A percentile compares a stretch with the other conserved stretches of the same genome.
Conservation (phyloP, 1,140 invertebrate species). For the Drosophila willistoni region DNA sequence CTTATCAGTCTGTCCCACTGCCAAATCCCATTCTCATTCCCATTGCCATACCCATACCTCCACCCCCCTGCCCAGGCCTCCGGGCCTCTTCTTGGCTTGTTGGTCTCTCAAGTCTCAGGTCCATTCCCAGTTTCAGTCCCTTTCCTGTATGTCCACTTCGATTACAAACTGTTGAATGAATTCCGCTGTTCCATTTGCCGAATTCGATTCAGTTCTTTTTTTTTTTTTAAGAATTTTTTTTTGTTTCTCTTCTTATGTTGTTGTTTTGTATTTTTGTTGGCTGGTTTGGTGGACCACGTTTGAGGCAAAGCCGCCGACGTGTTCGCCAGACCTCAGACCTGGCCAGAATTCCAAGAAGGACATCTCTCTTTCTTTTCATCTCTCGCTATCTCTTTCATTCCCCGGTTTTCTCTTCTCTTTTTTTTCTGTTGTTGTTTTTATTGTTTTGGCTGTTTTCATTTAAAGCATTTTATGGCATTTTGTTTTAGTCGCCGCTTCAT, state of each 20-base stretch:
- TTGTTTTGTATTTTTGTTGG: constrained; percentile 3
- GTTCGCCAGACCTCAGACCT: constrained; percentile 28
- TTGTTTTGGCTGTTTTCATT: constrained; percentile 68
- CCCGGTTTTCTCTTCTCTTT: constrained; percentile 21
- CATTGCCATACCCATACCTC: too few species aligned
- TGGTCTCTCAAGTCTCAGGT: too few species aligned
- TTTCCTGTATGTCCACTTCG: constrained; percentile 56
- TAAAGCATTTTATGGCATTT: constrained; percentile 79
- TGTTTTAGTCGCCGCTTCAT: constrained; percentile 79
- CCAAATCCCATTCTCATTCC: not conserved
- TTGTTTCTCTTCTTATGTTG: not conserved
- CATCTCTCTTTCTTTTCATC: constrained; percentile 42
- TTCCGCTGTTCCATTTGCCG: constrained; percentile 53
- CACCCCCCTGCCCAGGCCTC: not conserved
- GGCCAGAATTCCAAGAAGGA: constrained; percentile 74
- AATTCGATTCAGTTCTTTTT: constrained; percentile 41
- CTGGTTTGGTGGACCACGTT: constrained; percentile 38
- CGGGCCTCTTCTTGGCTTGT: too few species aligned
- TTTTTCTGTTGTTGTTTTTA: constrained; percentile 22
- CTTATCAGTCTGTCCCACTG: constrained; percentile 15
- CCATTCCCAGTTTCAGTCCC: not conserved
- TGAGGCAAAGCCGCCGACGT: constrained; percentile 57
- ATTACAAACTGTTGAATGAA: constrained; percentile 80
- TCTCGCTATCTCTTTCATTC: constrained; percentile 10
- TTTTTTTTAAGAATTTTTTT: constrained; percentile 23